Percentiles rank a stretch among this genome's conserved stretches.
Conservation (phyloP, 37 sponge, comb jelly and placozoan species). For the Eunapius fragilis region DNA sequence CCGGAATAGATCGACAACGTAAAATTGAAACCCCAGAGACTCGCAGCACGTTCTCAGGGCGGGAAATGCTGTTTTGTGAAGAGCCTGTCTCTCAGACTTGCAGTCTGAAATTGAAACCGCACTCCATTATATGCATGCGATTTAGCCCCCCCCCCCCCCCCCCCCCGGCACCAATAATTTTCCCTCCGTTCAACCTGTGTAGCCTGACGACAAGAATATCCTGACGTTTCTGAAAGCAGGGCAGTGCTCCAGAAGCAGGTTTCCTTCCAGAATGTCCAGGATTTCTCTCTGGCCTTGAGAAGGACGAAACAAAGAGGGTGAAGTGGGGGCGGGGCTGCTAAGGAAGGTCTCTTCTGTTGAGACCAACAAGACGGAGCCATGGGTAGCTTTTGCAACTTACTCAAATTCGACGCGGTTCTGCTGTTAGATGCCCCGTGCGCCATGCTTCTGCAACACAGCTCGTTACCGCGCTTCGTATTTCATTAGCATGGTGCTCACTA, state of each 20-base stretch:
- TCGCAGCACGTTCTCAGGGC: slow-evolving; percentile 45
- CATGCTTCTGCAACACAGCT: not conserved
- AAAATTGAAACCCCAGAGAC: slow-evolving; percentile 73
- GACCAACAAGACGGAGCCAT: not conserved
- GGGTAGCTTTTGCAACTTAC: slow-evolving; percentile 4
- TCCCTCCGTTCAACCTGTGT: slow-evolving; percentile 11
- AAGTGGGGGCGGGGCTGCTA: slow-evolving; percentile 53
- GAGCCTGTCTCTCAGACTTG: slow-evolving; percentile 21
- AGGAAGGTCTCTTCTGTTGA: not conserved
- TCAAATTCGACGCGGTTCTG: slow-evolving; percentile 11
- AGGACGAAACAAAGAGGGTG: not conserved
- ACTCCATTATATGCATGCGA: not conserved
- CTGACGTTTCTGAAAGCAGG: slow-evolving; percentile 44
- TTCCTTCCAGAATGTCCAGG: slow-evolving; percentile 53
- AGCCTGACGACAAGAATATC: slow-evolving; percentile 57
- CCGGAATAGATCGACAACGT: slow-evolving; percentile 61
- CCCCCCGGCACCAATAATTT: too few species aligned
- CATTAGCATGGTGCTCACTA: slow-evolving; percentile 1
- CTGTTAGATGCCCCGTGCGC: not conserved
- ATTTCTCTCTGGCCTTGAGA: slow-evolving; percentile 30
- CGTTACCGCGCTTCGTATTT: too few species aligned
- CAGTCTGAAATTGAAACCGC: slow-evolving; percentile 38
- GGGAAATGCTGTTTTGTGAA: slow-evolving; percentile 47
- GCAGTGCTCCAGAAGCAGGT: slow-evolving; percentile 26
- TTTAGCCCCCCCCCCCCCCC: not conserved